Conservation (phyloP, 1,140 invertebrate genomes). For the Laupala kohalensis region DNA sequence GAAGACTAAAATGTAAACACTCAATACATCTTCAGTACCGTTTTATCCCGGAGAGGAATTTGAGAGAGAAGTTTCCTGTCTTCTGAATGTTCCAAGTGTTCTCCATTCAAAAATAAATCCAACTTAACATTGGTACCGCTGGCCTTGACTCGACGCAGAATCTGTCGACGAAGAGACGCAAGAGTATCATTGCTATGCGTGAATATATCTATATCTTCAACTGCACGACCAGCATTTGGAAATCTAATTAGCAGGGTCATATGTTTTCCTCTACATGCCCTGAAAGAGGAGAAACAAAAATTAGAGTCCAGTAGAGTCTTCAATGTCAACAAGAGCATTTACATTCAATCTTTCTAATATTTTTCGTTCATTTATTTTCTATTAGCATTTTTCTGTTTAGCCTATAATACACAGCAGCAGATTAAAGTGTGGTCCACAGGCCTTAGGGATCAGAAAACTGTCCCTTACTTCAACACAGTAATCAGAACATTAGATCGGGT, state of each 20-base stretch:
- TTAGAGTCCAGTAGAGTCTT: too few relatives aligned
- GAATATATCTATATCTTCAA: constrained; percentile 84
- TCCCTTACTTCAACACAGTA: too few relatives aligned
- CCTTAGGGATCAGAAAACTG: too few relatives aligned
- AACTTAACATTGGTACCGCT: constrained; percentile 63
- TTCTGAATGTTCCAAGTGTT: constrained; percentile 72
- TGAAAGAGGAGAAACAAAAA: constrained; percentile 24
- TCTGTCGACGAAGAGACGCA: constrained; percentile 60
- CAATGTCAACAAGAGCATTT: too few relatives aligned
- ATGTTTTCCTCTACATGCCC: constrained; percentile 81
- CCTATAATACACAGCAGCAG: too few relatives aligned
- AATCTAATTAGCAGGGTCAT: constrained; percentile 76
- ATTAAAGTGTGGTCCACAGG: too few relatives aligned
- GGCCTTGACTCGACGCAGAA: constrained; percentile 57
- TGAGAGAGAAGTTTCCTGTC: constrained; percentile 78
- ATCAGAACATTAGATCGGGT: too few relatives aligned
- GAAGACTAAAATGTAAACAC: not conserved
- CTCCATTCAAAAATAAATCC: constrained; percentile 81
- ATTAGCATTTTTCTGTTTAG: too few relatives aligned
- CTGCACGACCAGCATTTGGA: constrained; percentile 74
- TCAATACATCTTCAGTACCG: constrained; percentile 37
- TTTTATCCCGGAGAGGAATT: constrained; percentile 81
- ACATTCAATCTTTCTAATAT: too few relatives aligned
- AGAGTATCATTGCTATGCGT: constrained; percentile 92
- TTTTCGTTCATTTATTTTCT: too few relatives aligned